Evolutionary conservation across 2,113 vertebrate genomes (phyloP), one percentile per base, ranked within the genome.

Genomic region (Calyptomena viridis): DNA sequence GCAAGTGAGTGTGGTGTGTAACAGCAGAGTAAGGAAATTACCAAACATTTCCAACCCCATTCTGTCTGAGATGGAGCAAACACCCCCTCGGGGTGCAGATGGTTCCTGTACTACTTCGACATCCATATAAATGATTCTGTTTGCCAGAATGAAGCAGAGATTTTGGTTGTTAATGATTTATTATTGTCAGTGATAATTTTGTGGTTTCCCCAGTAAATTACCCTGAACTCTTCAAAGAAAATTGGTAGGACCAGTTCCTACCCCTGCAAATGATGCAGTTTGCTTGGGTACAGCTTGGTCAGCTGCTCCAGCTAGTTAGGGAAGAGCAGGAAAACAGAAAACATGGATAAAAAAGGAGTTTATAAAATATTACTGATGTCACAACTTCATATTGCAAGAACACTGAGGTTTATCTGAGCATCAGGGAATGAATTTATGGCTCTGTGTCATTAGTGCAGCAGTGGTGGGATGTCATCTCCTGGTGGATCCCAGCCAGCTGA

Each of bases 21-120:
- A 22, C 37, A 71, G 68, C 78, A 78, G 72, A 33, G 68, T 39
- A 25, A 94, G 93, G 93, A 93, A 94, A 95, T 95, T 92, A 72
- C 88, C 87, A 50, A 84, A 90, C 80, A 56, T 90, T 96, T 97
- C 92, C 92, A 84, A 24, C 21, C 68, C 80, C 2, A 1, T 69
- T 93, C 90, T 69, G 78, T 10, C 77, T 77, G 87, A 40, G 79
- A 30, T 9, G 56, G 83, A 94, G 90, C 88, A 93, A 86, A 88
- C 17, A 20, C 7, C 71, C 71, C 71, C 72, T 64, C 5, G 33
- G 87, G 94, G 90, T 87, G 90, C 94, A 95, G 92, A 90, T 95
- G 90, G 88, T 94, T 95, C 92, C 94, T 95, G 93, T 63, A 58
- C 66, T 84, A 33, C 87, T 90, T 33, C 46, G 52, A 76, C 90